Evolutionary conservation across 64 coral and sea anemone species (phyloP).

Genomic region (Stichodactyla helianthus): DNA sequence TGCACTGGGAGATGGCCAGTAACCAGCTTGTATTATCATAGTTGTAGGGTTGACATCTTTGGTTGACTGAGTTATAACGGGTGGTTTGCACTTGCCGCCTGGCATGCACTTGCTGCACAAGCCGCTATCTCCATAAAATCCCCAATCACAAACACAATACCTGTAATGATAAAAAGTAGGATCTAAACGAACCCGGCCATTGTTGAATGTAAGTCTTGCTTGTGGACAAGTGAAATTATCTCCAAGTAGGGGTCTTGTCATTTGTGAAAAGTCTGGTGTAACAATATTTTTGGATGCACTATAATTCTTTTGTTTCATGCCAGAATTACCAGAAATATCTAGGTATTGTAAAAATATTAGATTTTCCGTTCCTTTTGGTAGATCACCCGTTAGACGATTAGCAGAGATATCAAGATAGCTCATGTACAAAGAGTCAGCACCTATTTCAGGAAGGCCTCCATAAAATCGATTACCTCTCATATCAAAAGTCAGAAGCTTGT

Average conservation of each 20-base stretch:
- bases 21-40: slow-evolving; percentile 19
- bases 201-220: too few species aligned
- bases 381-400: slow-evolving; percentile 25
- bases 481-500: slow-evolving; percentile 15
- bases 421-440: slow-evolving; percentile 7
- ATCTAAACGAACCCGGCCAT: slow-evolving; percentile 14
- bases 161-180: slow-evolving; percentile 17
- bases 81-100: background rate
- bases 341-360: slow-evolving; percentile 19
- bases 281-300: background rate
- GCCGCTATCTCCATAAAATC: slow-evolving; percentile 17
- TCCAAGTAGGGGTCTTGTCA: background rate
- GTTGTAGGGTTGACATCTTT: background rate
- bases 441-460: slow-evolving; percentile 11
- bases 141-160: slow-evolving; percentile 30
- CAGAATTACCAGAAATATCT: slow-evolving; percentile 47
- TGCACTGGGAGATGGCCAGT: slow-evolving; percentile 42
- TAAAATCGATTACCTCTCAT: slow-evolving; percentile 35
- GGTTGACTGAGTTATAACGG: too few species aligned
- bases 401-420: slow-evolving; percentile 6
- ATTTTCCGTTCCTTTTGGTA: slow-evolving; percentile 30
- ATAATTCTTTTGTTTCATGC: background rate
- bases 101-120: slow-evolving; percentile 21
- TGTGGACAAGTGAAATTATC: slow-evolving; percentile 35
- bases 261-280: slow-evolving; percentile 22